Percentiles rank a stretch among this genome's conserved stretches.
Conservation (phyloP, 2,113 vertebrate species). For the Eulacestoma nigropectus region DNA sequence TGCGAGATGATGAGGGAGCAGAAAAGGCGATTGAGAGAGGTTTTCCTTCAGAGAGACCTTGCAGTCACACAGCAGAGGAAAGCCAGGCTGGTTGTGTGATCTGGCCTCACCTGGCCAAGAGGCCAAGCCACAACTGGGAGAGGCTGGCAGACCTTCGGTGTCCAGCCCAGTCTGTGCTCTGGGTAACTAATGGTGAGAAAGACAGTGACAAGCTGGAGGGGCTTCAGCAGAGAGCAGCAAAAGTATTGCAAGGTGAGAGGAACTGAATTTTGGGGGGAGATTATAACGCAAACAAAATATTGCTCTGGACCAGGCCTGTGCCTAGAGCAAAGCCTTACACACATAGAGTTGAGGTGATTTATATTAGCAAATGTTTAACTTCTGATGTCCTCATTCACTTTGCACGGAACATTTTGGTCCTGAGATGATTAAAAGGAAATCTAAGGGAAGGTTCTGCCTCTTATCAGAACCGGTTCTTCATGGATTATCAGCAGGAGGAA, state of each 20-base stretch:
- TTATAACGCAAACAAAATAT: neutral
- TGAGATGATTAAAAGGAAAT: neutral
- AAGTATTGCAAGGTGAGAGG: neutral
- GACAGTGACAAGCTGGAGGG: neutral
- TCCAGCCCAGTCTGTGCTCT: neutral
- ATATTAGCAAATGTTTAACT: neutral
- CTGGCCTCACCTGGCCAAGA: neutral
- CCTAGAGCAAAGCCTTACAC: neutral
- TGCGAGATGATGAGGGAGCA: neutral
- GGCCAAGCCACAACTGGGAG: neutral
- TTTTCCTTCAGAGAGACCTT: neutral
- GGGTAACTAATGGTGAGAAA: neutral
- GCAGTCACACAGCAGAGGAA: neutral
- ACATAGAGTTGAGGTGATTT: neutral
- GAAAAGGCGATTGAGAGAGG: neutral
- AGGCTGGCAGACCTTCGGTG: neutral
- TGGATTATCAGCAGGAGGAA: neutral
- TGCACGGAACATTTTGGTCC: neutral
- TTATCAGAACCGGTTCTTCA: neutral
- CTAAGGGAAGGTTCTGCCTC: neutral
- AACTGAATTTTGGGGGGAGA: neutral
- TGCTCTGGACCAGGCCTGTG: neutral
- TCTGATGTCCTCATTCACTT: neutral
- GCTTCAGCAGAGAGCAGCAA: neutral
- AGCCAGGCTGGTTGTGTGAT: neutral